phyloP scores from a whole-genome alignment of 2,888 invertebrate species.

The Prosapia bicincta region DNA sequence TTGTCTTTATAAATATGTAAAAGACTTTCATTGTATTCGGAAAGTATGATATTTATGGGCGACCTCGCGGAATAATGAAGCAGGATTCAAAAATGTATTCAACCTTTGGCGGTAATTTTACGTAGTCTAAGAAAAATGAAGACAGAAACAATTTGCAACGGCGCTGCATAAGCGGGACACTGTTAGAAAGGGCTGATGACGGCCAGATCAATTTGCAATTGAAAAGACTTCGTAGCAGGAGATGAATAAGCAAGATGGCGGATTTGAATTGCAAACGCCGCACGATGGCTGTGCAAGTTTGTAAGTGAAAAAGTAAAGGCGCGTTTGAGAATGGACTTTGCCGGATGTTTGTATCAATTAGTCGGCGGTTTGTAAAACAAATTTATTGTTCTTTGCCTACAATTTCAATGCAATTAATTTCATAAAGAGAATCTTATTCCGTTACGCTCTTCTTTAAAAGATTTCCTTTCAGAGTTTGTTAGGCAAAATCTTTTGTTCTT shows the following conservation, averaged over 20 bases:
- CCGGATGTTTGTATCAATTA: no score
- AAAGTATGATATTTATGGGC: background rate
- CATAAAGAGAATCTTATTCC: no score
- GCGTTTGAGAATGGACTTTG: no score
- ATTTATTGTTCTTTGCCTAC: no score
- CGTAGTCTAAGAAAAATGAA: background rate
- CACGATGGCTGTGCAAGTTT: background rate
- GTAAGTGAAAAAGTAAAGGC: background rate
- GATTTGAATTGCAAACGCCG: background rate
- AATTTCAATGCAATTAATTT: no score
- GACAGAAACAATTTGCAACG: conserved; percentile 9
- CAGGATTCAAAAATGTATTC: background rate
- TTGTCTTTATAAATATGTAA: background rate
- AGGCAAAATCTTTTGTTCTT: no score
- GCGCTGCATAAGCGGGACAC: background rate
- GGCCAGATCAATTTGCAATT: background rate
- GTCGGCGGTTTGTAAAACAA: no score
- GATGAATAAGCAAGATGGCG: conserved; percentile 2
- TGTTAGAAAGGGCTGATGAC: background rate
- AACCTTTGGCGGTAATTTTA: background rate
- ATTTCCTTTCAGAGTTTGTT: no score
- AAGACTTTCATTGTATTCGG: background rate
- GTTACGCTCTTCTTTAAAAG: no score
- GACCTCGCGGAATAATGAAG: background rate
- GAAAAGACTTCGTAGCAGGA: background rate